Evolutionary conservation across 30 jellyfish, hydroid and myxozoan species (phyloP).

Genomic region (Hydractinia echinata): DNA sequence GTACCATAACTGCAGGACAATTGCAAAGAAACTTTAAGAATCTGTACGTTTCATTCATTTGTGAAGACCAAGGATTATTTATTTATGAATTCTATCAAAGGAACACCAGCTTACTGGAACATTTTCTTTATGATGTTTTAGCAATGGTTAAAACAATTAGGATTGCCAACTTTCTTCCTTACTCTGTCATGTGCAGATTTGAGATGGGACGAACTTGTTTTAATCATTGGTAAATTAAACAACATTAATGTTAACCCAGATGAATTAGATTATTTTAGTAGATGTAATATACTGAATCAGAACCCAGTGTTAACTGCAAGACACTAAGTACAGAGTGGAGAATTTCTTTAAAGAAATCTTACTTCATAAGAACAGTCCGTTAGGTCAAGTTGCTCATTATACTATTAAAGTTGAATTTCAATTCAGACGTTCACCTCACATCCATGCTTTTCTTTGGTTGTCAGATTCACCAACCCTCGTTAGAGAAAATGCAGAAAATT

Average conservation of each 20-base stretch:
- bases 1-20: too few relatives aligned
- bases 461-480: constrained; percentile 19
- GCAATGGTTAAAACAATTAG: constrained; percentile 28
- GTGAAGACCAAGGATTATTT: constrained; percentile 20
- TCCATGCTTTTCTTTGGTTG: too few relatives aligned
- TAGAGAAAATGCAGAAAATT: neutral
- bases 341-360: neutral
- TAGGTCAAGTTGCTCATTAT: too few relatives aligned
- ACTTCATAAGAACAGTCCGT: too few relatives aligned
- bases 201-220: constrained; percentile 3
- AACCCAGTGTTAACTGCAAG: too few relatives aligned
- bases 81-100: neutral
- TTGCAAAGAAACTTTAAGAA: constrained; percentile 28
- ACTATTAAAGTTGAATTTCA: too few relatives aligned
- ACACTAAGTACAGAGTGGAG: constrained; percentile 8
- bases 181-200: constrained; percentile 9
- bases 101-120: constrained; percentile 24
- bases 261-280: neutral
- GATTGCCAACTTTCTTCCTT: neutral
- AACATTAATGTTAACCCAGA: neutral
- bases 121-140: constrained; percentile 5
- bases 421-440: too few relatives aligned
- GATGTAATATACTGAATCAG: too few relatives aligned
- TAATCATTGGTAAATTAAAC: neutral
- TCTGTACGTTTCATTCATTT: neutral